Evolutionary conservation across 2,113 vertebrate species (phyloP).

Genomic region (Hypanus sabinus): DNA sequence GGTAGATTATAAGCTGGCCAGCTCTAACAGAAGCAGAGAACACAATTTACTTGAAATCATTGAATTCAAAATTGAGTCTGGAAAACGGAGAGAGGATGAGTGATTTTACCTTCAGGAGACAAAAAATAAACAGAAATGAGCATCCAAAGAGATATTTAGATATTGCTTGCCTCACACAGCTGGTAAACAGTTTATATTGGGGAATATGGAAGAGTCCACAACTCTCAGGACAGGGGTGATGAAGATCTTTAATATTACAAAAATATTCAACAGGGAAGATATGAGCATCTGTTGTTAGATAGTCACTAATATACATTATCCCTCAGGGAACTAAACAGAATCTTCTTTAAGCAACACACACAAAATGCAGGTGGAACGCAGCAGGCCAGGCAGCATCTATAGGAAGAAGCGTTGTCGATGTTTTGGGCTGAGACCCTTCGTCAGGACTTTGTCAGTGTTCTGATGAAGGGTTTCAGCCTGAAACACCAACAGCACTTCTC

Average conservation of each 20-base stretch:
- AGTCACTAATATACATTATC: neutral
- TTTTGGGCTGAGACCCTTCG: too few species aligned
- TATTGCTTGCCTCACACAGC: neutral
- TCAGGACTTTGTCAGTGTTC: too few species aligned
- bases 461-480: too few species aligned
- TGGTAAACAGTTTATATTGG: neutral
- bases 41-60: too few species aligned
- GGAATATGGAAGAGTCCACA: neutral
- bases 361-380: too few species aligned
- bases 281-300: neutral
- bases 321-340: neutral
- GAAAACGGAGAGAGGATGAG: neutral
- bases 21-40: too few species aligned
- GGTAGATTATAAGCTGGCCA: too few species aligned
- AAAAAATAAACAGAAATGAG: neutral
- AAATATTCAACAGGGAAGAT: neutral
- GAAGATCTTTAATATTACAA: neutral
- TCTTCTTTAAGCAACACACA: too few species aligned
- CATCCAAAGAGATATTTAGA: neutral
- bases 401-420: too few species aligned
- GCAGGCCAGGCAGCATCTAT: too few species aligned
- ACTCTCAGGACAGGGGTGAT: neutral
- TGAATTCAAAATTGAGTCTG: too few species aligned
- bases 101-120: neutral
- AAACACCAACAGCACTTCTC: too few species aligned